These are phyloP conservation scores for Cossypha polioptera DNA, from an alignment of 2,797 vertebrate species.

Conservation along the genomic window DNA sequence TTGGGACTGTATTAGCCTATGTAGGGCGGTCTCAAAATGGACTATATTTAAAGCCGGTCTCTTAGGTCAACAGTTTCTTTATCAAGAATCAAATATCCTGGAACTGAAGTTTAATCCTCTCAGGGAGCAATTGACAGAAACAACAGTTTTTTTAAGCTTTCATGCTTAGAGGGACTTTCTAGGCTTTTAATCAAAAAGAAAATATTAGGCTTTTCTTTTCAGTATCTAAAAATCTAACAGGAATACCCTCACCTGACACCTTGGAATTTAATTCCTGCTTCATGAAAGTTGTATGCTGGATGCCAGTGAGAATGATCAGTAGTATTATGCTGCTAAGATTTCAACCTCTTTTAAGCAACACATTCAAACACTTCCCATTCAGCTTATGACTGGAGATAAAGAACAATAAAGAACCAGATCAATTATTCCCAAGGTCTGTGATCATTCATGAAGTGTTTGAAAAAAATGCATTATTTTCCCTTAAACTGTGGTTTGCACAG, in stretches of 20 bases:
- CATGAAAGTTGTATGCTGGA: not conserved
- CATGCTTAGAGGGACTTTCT: constrained; percentile 61
- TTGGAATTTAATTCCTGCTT: not conserved
- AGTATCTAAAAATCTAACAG: not conserved
- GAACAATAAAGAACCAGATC: not conserved
- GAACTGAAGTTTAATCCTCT: constrained; percentile 75
- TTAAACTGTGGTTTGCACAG: constrained; percentile 6
- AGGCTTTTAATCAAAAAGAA: constrained; percentile 61
- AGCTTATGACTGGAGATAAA: not conserved
- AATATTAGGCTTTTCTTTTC: constrained; percentile 32
- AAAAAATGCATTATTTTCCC: not conserved
- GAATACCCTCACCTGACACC: constrained; percentile 1
- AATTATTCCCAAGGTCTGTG: not conserved
- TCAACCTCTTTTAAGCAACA: not conserved
- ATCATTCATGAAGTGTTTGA: not conserved
- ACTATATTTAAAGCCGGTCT: constrained; percentile 70
- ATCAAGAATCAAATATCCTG: constrained; percentile 72
- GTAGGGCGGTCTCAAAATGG: constrained; percentile 49
- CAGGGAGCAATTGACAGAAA: constrained; percentile 71
- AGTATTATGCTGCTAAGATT: not conserved
- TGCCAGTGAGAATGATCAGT: not conserved
- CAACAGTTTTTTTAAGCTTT: constrained; percentile 67
- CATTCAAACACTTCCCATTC: not conserved
- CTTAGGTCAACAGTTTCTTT: constrained; percentile 73
- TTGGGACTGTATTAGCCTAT: constrained; percentile 28